A percentile compares a stretch with the other conserved stretches of the same genome.
These are phyloP conservation scores for Sarcophaga rosellei DNA, from an alignment of 2,888 invertebrate species.

Conservation along the genomic window DNA sequence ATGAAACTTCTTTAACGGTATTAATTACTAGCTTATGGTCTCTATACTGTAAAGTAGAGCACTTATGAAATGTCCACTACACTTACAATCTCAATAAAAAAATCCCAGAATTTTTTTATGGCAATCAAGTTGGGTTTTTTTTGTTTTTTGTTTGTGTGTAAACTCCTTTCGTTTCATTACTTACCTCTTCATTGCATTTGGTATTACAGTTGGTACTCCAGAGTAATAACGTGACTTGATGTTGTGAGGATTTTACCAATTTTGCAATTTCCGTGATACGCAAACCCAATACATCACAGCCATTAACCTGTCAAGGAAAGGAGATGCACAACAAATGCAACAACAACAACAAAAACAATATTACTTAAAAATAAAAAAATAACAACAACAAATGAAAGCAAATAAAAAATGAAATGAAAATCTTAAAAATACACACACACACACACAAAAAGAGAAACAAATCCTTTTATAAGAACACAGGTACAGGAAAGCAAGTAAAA, in stretches of 20 bases:
- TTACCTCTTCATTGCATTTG: conserved; percentile 82
- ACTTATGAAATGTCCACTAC: no score
- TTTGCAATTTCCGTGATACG: conserved; percentile 83
- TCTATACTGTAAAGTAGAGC: no score
- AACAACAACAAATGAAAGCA: conserved; percentile 22
- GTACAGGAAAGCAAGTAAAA: conserved; percentile 35
- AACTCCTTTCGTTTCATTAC: background rate
- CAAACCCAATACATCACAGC: conserved; percentile 82
- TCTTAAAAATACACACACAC: background rate
- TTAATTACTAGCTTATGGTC: no score
- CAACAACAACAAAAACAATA: conserved; percentile 23
- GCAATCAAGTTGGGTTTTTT: background rate
- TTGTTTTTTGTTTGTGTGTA: no score
- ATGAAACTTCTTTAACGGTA: no score
- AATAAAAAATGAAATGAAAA: conserved; percentile 28
- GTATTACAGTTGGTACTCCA: conserved; percentile 82
- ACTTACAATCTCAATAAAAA: background rate
- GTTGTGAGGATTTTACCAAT: conserved; percentile 81
- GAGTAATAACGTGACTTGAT: conserved; percentile 81
- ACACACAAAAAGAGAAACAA: conserved; percentile 19
- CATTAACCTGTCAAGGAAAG: conserved; percentile 82
- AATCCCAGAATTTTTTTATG: background rate
- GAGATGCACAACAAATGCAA: conserved; percentile 37
- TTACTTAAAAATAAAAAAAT: background rate
- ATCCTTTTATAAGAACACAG: conserved; percentile 4